phyloP scores from a whole-genome alignment of 2,113 vertebrate genomes.

The Genyomyrus donnyi region DNA sequence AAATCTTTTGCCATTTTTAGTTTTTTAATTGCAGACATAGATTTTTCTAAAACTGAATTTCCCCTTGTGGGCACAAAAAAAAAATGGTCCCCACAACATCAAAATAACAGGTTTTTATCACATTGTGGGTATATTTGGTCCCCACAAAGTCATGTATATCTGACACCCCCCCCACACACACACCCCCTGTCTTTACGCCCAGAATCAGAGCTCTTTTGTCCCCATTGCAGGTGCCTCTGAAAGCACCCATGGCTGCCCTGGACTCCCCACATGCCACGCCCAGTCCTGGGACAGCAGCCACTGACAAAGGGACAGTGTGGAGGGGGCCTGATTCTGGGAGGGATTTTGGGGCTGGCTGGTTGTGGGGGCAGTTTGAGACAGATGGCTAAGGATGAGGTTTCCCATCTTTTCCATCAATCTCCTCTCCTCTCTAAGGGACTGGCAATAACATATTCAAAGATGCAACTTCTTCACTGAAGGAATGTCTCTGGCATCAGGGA shows the following conservation, averaged over 20 bases:
- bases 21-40: too few species aligned
- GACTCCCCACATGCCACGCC: constrained; percentile 72
- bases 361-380: constrained; percentile 52
- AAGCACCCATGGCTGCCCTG: constrained; percentile 80
- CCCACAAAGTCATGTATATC: too few species aligned
- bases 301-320: constrained; percentile 83
- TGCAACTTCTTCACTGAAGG: background rate
- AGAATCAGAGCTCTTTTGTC: constrained; percentile 92
- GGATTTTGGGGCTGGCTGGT: constrained; percentile 40
- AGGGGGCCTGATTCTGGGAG: constrained; percentile 74
- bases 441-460: background rate
- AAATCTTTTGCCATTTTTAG: too few species aligned
- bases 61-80: too few species aligned
- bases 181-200: constrained; percentile 90
- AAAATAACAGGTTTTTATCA: too few species aligned
- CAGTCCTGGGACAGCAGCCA: constrained; percentile 76
- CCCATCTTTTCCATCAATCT: constrained; percentile 48
- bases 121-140: too few species aligned
- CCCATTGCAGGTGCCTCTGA: constrained; percentile 90
- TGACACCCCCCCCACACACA: background rate
- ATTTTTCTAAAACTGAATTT: too few species aligned
- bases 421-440: background rate
- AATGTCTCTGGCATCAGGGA: background rate
- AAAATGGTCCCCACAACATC: too few species aligned
- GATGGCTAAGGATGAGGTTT: constrained; percentile 62